Conservation (phyloP, 2,888 invertebrate species). For the Heliconius aoede region DNA sequence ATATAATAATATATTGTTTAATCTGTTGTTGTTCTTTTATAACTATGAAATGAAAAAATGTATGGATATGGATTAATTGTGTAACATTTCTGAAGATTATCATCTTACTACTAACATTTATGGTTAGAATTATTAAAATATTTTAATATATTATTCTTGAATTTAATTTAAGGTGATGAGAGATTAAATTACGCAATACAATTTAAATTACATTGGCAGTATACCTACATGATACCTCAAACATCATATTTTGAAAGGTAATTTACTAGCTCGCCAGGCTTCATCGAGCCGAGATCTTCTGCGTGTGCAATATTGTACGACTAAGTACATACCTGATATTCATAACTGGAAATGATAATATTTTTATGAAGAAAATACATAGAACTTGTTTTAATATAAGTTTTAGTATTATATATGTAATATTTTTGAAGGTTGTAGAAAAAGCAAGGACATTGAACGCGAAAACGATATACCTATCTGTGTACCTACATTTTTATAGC, state of each 20-base stretch:
- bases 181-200: neutral
- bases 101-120: too few species aligned
- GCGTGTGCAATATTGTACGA: neutral
- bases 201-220: constrained; percentile 3
- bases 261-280: constrained; percentile 1
- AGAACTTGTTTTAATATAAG: neutral
- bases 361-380: neutral
- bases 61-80: too few species aligned
- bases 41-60: too few species aligned
- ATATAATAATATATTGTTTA: too few species aligned
- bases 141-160: too few species aligned
- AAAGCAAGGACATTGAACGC: constrained; percentile 6
- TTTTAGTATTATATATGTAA: neutral
- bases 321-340: neutral
- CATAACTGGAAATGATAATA: constrained; percentile 9
- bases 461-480: neutral
- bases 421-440: neutral
- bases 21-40: too few species aligned
- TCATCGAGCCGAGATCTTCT: neutral
- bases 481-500: neutral
- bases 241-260: constrained; percentile 15
- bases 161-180: constrained; percentile 2
- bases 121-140: too few species aligned
- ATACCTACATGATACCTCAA: neutral
- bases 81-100: too few species aligned